These are phyloP conservation scores for Grammomys surdaster DNA, from an alignment of 2,113 vertebrate species.

Conservation along the genomic window DNA sequence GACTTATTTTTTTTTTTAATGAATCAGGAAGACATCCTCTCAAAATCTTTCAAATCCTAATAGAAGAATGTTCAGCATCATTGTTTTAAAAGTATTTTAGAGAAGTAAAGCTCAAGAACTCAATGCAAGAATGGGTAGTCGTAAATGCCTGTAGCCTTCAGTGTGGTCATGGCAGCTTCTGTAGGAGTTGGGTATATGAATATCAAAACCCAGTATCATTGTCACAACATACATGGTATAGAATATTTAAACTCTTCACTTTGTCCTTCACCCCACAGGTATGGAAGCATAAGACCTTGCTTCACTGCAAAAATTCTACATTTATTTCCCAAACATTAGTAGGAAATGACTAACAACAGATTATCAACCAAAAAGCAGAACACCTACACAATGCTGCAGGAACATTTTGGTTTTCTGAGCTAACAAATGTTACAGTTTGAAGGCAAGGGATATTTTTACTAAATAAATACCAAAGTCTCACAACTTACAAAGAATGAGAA, in stretches of 20 bases:
- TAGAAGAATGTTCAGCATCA: not conserved
- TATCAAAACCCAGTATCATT: not conserved
- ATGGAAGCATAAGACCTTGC: not conserved
- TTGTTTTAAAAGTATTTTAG: not conserved
- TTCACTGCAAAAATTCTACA: not conserved
- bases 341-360: constrained; percentile 47
- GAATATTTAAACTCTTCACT: not conserved
- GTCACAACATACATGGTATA: not conserved
- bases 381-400: constrained; percentile 54
- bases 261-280: not conserved
- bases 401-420: constrained; percentile 66
- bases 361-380: constrained; percentile 70
- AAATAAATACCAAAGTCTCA: constrained; percentile 49
- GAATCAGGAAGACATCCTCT: not conserved
- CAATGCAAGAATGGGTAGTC: not conserved
- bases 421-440: constrained; percentile 58
- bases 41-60: constrained; percentile 40
- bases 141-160: not conserved
- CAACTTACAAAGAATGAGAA: not conserved
- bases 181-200: not conserved
- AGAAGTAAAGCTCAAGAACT: not conserved
- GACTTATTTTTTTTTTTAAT: not conserved
- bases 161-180: not conserved
- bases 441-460: constrained; percentile 64
- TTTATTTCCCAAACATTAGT: constrained; percentile 61